These are phyloP conservation scores for Rattus norvegicus DNA, from an alignment of 2,113 vertebrate species.

Conservation along the genomic window GRCr8 NC_086020.1:232047001-232047500, in stretches of 20 bases:
- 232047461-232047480: background rate
- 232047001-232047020: background rate
- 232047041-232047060: background rate
- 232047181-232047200: slow-evolving; percentile 45
- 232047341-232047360: background rate
- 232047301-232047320: background rate
- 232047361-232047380: background rate
- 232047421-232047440: background rate
- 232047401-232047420: background rate
- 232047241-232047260: background rate
- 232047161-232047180: background rate
- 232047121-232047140: background rate
- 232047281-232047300: background rate
- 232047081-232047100: background rate
- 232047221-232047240: slow-evolving; percentile 17
- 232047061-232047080: background rate
- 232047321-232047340: background rate
- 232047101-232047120: background rate
- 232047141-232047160: background rate
- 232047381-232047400: background rate
- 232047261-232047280: too few relatives aligned
- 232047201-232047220: background rate
- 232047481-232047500: too few relatives aligned
- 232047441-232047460: background rate
- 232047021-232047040: background rate